Conservation (phyloP, 2,797 vertebrate species). For the Alosa sapidissima region DNA sequence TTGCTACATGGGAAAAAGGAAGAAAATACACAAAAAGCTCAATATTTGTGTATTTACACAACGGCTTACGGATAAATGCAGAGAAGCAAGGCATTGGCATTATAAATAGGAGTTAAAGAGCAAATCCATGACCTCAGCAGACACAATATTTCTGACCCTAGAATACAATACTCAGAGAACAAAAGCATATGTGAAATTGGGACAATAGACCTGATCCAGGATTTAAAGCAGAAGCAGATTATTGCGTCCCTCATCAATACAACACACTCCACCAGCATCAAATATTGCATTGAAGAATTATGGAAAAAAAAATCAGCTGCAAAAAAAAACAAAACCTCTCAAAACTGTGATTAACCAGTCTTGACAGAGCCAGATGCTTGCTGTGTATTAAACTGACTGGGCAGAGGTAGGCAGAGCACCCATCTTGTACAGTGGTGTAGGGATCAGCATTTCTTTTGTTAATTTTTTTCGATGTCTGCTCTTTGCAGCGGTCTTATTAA, state of each 20-base stretch:
- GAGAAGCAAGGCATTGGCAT: neutral
- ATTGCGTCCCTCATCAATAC: neutral
- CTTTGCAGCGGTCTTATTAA: constrained; percentile 42
- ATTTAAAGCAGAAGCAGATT: neutral
- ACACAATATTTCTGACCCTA: neutral
- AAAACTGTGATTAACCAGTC: constrained; percentile 43
- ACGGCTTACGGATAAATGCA: neutral
- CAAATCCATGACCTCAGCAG: neutral
- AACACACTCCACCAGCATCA: neutral
- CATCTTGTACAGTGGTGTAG: constrained; percentile 33
- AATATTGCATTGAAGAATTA: constrained; percentile 19
- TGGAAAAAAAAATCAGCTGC: constrained; percentile 42
- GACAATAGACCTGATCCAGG: neutral
- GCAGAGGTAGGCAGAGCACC: constrained; percentile 33
- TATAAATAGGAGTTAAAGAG: neutral
- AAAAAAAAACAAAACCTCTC: constrained; percentile 45
- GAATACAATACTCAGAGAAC: neutral
- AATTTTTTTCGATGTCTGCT: constrained; percentile 24
- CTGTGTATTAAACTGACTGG: constrained; percentile 24
- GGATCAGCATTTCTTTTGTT: constrained; percentile 28
- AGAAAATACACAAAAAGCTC: neutral
- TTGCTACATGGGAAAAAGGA: neutral
- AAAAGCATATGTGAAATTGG: neutral
- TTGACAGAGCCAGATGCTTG: constrained; percentile 47
- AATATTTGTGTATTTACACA: neutral